Percentiles rank a stretch among this genome's conserved stretches.
These are phyloP conservation scores for Sander vitreus DNA, from an alignment of 2,113 vertebrate species.

Conservation along the genomic window DNA sequence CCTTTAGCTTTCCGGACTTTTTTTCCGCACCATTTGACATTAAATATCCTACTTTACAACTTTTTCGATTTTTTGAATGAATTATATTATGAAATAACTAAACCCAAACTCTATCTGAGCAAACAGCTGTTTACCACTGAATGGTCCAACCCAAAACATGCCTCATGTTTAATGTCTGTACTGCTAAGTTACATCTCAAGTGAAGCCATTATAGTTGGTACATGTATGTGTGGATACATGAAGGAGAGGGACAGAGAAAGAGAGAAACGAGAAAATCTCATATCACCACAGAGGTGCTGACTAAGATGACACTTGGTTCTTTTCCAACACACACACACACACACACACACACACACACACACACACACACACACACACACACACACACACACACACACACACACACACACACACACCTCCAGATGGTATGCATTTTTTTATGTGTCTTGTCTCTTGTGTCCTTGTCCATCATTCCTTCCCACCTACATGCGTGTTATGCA, in stretches of 20 bases:
- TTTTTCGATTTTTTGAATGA: not conserved
- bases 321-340: constrained; percentile 44
- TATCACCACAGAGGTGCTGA: constrained; percentile 59
- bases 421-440: constrained; percentile 29
- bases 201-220: constrained; percentile 29
- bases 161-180: not conserved
- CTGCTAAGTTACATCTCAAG: constrained; percentile 18
- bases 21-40: not conserved
- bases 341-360: constrained; percentile 37
- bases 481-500: constrained; percentile 9
- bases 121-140: not conserved
- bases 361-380: constrained; percentile 22
- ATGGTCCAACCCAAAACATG: not conserved
- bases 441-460: constrained; percentile 21
- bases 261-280: constrained; percentile 10
- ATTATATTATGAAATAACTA: not conserved
- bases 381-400: constrained; percentile 27
- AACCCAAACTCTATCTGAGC: not conserved
- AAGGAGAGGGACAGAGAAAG: not conserved
- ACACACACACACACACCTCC: constrained; percentile 22
- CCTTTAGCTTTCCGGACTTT: too few species aligned
- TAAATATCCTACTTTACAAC: not conserved
- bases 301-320: constrained; percentile 64
- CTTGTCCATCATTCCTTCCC: constrained; percentile 31
- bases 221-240: not conserved